Conservation (phyloP, 1,140 invertebrate species). For the Uloborus diversus region DNA sequence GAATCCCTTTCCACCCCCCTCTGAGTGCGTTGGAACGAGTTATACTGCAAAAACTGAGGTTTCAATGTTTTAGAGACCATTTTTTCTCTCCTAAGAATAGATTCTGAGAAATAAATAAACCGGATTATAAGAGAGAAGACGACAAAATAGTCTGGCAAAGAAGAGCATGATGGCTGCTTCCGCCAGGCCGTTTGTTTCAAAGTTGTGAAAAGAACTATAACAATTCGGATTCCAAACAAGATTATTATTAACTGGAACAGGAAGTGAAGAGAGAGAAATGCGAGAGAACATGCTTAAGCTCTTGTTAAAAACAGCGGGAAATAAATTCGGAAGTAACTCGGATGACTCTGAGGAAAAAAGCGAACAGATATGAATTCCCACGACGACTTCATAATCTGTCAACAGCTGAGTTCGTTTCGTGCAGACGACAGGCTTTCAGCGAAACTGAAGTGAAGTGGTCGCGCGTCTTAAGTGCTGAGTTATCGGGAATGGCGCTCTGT, state of each 20-base stretch:
- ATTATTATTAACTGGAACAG: constrained; percentile 41
- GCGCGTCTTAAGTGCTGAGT: constrained; percentile 2
- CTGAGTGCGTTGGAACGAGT: too few species aligned
- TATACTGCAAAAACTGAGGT: too few species aligned
- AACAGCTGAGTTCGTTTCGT: constrained; percentile 23
- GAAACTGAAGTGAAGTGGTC: constrained; percentile 25
- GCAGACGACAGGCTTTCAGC: constrained; percentile 21
- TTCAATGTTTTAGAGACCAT: too few species aligned
- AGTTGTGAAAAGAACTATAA: background rate
- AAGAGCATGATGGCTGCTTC: too few species aligned
- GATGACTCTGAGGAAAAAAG: constrained; percentile 9
- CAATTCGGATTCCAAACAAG: constrained; percentile 2
- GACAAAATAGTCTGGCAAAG: too few species aligned
- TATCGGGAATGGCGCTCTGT: constrained; percentile 7
- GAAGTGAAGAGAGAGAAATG: constrained; percentile 28
- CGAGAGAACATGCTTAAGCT: background rate
- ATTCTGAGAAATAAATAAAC: too few species aligned
- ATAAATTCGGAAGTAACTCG: constrained; percentile 28
- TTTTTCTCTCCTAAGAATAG: too few species aligned
- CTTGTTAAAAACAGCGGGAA: background rate
- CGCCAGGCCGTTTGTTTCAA: constrained; percentile 14
- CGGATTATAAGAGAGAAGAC: too few species aligned
- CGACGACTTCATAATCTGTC: constrained; percentile 34
- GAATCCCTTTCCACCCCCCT: too few species aligned
- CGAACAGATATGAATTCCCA: constrained; percentile 21